A percentile compares a stretch with the other conserved stretches of the same genome.
These are phyloP conservation scores for Cydia fagiglandana DNA, from an alignment of 1,140 invertebrate species.

Conservation along the genomic window DNA sequence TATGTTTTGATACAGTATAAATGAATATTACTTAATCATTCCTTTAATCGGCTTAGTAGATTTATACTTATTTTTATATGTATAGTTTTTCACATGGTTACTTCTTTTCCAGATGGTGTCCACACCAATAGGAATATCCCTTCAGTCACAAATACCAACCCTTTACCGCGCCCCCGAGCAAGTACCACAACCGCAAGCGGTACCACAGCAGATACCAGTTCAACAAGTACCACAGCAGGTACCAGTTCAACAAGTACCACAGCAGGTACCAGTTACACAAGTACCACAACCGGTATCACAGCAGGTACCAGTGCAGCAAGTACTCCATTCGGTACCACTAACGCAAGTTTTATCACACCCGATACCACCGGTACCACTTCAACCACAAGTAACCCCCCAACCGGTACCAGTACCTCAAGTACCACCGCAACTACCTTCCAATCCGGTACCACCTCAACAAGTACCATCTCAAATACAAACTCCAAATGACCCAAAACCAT, in stretches of 20 bases:
- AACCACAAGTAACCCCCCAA: neutral
- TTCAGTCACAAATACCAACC: conserved; percentile 65
- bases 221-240: neutral
- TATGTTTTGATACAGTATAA: too few relatives aligned
- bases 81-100: conserved; percentile 5
- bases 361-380: neutral
- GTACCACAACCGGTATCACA: neutral
- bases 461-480: neutral
- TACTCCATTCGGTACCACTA: neutral
- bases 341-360: neutral
- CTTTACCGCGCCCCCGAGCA: conserved; percentile 49
- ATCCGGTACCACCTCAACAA: neutral
- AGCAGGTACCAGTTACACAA: neutral
- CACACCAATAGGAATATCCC: conserved; percentile 80
- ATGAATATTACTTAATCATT: too few relatives aligned
- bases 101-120: conserved; percentile 79
- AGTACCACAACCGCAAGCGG: conserved; percentile 29
- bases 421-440: neutral
- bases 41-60: too few relatives aligned
- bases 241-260: conserved; percentile 32
- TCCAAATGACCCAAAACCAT: conserved; percentile 39
- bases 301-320: neutral
- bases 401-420: neutral
- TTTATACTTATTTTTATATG: neutral
- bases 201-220: neutral